Evolutionary conservation across 2,888 invertebrate species (phyloP), one percentile per base, ranked within the genome.

Genomic region (Mylabris sibirica): DNA sequence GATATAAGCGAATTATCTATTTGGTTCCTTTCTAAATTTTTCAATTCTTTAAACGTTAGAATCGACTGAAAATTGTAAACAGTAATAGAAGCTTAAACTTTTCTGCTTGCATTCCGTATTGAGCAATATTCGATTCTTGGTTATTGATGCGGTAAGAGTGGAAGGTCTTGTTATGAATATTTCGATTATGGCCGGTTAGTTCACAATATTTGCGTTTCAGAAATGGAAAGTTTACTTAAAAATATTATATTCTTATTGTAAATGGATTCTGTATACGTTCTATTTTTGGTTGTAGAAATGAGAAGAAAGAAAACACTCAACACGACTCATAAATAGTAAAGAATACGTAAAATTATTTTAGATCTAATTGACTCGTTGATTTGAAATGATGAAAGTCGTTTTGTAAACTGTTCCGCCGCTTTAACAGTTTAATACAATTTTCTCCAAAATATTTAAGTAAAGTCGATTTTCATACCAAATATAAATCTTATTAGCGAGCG

Each of bases 21-120:
- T 44, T 44, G n/a, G 41, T 44, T 44, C 17, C 41, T n/a, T 49
- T 26, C 6, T 5, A 26, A 57, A 14, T 26, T 14, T 26, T 24
- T 24, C 57, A 26, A 57, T 57, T 20, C 11, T 49, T 3, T 20
- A 20, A 8, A 11, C 49, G 6, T 14, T 26, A 57, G 14, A 26
- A 57, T 57, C 57, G 57, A 14, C 14, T 24, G 26, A 24, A 57
- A 57, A 57, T 24, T 26, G 14, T 24, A 57, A 57, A 57, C 57
- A 57, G 2, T 24, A 22, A 53, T 53, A 57, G 24, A 22, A 17
- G 4, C 9, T 5, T 8, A 49, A 20, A 1, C 22, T 26, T 9
- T 20, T 8, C 20, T 57, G 14, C 6, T 1, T 24, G 24, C 26
- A 26, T 57, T 26, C 14, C 57, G 11, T 24, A 20, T 20, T 49